Base-by-base conservation (phyloP, 2,888 invertebrate genomes). In the Chrysomela aeneicollis region DNA sequence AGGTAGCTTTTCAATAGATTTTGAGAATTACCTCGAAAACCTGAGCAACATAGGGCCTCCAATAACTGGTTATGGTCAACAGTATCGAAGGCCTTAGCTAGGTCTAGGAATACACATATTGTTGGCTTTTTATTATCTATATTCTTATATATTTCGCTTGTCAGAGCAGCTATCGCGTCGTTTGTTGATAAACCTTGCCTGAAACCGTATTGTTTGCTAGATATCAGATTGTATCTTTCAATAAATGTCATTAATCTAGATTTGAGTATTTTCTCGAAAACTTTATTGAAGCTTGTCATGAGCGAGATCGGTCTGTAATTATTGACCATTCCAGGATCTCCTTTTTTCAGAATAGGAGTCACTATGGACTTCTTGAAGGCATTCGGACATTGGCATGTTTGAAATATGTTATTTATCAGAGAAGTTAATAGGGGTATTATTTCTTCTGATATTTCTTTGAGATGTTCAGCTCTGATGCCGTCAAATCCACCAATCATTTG, bases 231-330 rank as follows among this genome's bases (percentile, higher is more conserved):
- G 37, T 50, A 57, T 51, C 57, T 57, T 2, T 62, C 49, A 22
- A 62, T 37, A 22, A 50, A 62, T 10, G 21, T 6, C n/a, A 21
- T 18, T 9, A 63, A 17, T 57, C 58, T 50, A 37, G 17, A 42
- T 58, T 63, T 63, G 12, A 63, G n/a, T 15, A 63, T 21, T 37
- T 51, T 58, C 17, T 63, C 63, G 17, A 58, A 52, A 5, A 57
- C 37, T 50, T 58, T 58, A 26, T 50, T 50, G 12, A 63, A 3
- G 50, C 42, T 30, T 18, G 49, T 37, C 1, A 63, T 17, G 22
- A 63, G 30, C 5, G 51, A 63, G 21, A 63, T 63, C 1, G 63
- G 63, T 37, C 63, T 30, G 42, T 57, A 63, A 30, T 57, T 58
- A 32, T 21, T 18, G 3, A 63, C 37, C 21, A 50, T 32, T 17